These are phyloP conservation scores for Cerastoderma edule DNA, from an alignment of 2,888 invertebrate genomes.

Conservation along the genomic window DNA sequence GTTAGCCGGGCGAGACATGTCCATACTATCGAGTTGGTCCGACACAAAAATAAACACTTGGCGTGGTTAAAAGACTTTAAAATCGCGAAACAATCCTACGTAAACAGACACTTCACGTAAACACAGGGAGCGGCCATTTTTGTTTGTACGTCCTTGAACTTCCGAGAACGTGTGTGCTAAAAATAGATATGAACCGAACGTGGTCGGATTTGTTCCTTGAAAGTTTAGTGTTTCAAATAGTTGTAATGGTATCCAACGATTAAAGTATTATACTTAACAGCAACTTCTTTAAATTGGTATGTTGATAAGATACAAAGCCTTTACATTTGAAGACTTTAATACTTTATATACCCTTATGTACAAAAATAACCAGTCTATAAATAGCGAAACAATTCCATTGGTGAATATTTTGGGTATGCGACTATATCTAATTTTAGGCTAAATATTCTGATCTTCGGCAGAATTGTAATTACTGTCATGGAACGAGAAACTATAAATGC, in stretches of 20 bases:
- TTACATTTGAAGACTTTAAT: neutral
- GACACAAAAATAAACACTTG: neutral
- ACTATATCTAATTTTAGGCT: too few species aligned
- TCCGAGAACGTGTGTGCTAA: conserved; percentile 15
- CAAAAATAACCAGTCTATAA: too few species aligned
- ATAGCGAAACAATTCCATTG: too few species aligned
- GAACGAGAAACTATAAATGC: too few species aligned
- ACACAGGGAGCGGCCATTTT: conserved; percentile 54
- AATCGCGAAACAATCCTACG: neutral
- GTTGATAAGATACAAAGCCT: neutral
- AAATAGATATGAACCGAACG: neutral
- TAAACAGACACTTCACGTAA: neutral
- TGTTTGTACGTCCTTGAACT: conserved; percentile 39
- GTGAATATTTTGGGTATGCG: too few species aligned
- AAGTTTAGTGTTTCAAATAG: neutral
- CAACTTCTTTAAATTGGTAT: neutral
- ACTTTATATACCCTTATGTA: too few species aligned
- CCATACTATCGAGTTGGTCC: neutral
- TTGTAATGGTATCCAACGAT: neutral
- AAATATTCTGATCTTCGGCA: too few species aligned
- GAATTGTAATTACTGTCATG: too few species aligned
- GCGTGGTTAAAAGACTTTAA: neutral
- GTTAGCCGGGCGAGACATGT: conserved; percentile 82
- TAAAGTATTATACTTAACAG: neutral
- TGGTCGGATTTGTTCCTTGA: neutral